Percentiles rank a stretch among this genome's conserved stretches.
Evolutionary conservation across 1,140 invertebrate species (phyloP).

Genomic region (roundworm (Caenorhabditis elegans)): DNA sequence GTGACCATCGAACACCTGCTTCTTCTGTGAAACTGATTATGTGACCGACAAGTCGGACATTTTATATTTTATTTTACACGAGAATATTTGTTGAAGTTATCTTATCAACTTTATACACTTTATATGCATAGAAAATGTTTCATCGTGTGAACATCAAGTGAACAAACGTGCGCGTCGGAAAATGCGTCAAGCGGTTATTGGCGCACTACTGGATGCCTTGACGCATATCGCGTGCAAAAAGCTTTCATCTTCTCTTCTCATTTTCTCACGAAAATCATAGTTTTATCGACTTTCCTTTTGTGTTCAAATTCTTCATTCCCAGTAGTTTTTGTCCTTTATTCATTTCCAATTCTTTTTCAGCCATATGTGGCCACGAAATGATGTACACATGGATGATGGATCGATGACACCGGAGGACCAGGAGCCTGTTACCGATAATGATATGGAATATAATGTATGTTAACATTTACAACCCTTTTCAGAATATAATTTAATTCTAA

Average conservation of each 20-base stretch:
- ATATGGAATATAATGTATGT: background rate
- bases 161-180: too few species aligned
- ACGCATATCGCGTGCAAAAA: background rate
- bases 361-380: conserved; percentile 11
- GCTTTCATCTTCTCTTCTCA: background rate
- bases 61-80: too few species aligned
- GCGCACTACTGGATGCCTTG: background rate
- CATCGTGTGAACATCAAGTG: too few species aligned
- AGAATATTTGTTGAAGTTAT: too few species aligned
- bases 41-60: too few species aligned
- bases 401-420: conserved; percentile 18
- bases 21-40: too few species aligned
- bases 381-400: background rate
- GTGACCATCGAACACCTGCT: background rate
- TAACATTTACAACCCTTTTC: background rate
- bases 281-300: background rate
- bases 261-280: background rate
- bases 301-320: background rate
- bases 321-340: too few species aligned
- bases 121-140: too few species aligned
- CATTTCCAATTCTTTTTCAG: background rate
- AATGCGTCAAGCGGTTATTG: background rate
- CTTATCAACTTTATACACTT: too few species aligned
- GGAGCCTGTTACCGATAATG: background rate
- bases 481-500: background rate